These are phyloP conservation scores for Malthinus seriepunctatus DNA, from an alignment of 2,888 invertebrate species.

Conservation along the genomic window DNA sequence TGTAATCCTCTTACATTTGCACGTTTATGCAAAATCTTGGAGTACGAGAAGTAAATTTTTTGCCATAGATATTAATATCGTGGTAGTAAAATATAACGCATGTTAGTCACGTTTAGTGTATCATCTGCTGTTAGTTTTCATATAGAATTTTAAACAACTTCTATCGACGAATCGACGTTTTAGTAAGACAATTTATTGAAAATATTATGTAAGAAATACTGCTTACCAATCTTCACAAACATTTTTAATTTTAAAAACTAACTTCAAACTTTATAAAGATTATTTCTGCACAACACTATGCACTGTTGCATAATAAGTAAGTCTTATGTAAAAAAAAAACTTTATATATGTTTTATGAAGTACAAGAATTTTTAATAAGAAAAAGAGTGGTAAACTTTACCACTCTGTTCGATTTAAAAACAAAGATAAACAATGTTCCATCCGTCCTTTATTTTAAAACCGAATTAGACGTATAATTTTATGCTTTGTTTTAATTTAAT, in stretches of 20 bases:
- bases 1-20: too few species aligned
- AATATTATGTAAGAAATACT: background rate
- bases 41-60: too few species aligned
- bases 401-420: background rate
- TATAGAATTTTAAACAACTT: conserved; percentile 22
- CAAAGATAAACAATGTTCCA: background rate
- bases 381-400: conserved; percentile 13
- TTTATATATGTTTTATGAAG: conserved; percentile 10
- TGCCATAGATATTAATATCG: background rate
- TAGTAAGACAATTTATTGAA: conserved; percentile 13
- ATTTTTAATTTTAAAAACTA: background rate
- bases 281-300: background rate
- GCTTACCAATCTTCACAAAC: conserved; percentile 16
- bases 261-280: background rate
- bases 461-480: conserved; percentile 6
- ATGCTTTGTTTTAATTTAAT: background rate
- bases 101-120: conserved; percentile 21
- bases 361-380: conserved; percentile 18
- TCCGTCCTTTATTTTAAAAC: conserved; percentile 4
- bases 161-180: conserved; percentile 13
- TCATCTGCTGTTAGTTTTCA: conserved; percentile 23
- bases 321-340: conserved; percentile 6
- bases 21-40: too few species aligned
- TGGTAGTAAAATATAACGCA: conserved; percentile 9
- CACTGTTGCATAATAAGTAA: conserved; percentile 16